Base-by-base conservation (phyloP, 2,797 vertebrate genomes). In the Xiphorhynchus erythropygius region DNA sequence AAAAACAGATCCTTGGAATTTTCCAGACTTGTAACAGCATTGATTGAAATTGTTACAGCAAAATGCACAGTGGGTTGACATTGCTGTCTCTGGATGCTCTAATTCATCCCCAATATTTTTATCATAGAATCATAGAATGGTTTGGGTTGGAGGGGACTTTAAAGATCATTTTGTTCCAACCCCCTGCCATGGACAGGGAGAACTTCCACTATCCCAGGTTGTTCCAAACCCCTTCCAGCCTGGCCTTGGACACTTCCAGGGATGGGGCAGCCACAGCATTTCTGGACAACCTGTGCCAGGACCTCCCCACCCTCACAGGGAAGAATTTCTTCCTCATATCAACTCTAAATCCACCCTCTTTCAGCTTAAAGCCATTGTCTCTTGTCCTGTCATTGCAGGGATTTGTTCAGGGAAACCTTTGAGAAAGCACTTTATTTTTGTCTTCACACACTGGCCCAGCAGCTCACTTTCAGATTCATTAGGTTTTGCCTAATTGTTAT, bases 51-150 rank as follows among this genome's bases (percentile, higher is more conserved):
- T 28, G 3, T 9, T 74, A 30, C 33, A 57, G 46, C 32, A 30
- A 84, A 42, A 65, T 12, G 4, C 42, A 15, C 0, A 1, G 14
- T 44, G 1, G 2, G 4, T 44, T 77, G 47, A 39, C 5, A 10
- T 50, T 41, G 74, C 4, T 80, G 5, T 59, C 33, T 49, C 59
- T 19, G 23, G 5, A 57, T 71, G 35, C 11, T 59, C 44, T 42
- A 55, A 76, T 42, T 73, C 25, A 27, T 3, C 22, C 18, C 33
- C 19, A 42, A 49, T 30, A 49, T 92, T 71, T 65, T 9, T 7
- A 25, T 46, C 12, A 11, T 3, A 3, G 44, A 39, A 16, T 35
- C 18, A 49, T 28, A 11, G 18, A 67, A 46, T 32, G 30, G 39
- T 19, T 77, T 46, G 19, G 8, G 12, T 41, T 71, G 25, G 44